phyloP scores from a whole-genome alignment of 2,113 vertebrate genomes.

The Chaetodon trifascialis region DNA sequence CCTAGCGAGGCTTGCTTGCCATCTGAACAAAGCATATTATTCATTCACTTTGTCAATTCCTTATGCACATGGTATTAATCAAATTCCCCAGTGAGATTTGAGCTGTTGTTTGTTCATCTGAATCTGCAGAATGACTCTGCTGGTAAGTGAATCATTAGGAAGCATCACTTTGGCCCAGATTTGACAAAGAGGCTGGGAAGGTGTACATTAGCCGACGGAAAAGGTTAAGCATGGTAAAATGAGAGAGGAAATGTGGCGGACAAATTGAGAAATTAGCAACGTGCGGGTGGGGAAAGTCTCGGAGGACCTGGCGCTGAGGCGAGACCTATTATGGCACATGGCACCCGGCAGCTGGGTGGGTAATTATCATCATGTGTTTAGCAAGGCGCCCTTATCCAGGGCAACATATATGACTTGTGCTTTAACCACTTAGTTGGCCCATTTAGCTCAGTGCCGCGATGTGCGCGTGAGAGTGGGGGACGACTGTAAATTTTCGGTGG shows the following conservation, averaged over 20 bases:
- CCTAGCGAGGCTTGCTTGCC: constrained; percentile 46
- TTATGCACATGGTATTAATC: constrained; percentile 68
- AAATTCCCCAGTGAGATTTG: constrained; percentile 67
- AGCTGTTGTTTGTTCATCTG: constrained; percentile 69
- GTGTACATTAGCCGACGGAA: constrained; percentile 73
- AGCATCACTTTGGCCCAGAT: constrained; percentile 78
- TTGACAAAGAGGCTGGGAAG: constrained; percentile 74
- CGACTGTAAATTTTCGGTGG: constrained; percentile 13
- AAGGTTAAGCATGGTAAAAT: constrained; percentile 80
- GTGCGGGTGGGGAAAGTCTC: constrained; percentile 75
- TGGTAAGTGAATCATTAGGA: constrained; percentile 75
- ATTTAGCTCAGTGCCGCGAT: constrained; percentile 59
- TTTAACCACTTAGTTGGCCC: constrained; percentile 74
- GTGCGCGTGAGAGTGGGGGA: constrained; percentile 23
- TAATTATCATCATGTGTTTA: constrained; percentile 85
- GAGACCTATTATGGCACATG: constrained; percentile 83
- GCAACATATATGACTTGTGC: constrained; percentile 72
- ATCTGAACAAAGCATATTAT: constrained; percentile 74
- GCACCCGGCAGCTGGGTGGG: constrained; percentile 81
- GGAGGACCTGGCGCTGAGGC: constrained; percentile 76
- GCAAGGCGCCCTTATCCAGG: constrained; percentile 77
- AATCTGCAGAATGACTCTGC: constrained; percentile 59
- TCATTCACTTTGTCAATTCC: constrained; percentile 71
- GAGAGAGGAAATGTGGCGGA: constrained; percentile 74
- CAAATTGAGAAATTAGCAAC: constrained; percentile 87